phyloP scores from a whole-genome alignment of 2,797 vertebrate genomes.

The Craterocephalus amniculus region DNA sequence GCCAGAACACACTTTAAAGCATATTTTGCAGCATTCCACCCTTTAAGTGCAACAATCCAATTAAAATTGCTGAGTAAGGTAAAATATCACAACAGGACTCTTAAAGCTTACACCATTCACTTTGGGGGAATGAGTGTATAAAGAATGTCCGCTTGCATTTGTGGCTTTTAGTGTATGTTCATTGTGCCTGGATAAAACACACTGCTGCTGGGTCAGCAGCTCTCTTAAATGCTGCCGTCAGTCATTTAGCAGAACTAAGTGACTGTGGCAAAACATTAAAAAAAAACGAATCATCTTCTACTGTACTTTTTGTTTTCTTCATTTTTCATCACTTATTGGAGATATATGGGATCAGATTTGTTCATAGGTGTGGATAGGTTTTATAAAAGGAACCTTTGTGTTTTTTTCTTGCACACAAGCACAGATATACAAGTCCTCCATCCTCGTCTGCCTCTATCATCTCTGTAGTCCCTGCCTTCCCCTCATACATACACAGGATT shows the following conservation, averaged over 20 bases:
- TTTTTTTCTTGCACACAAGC: constrained; percentile 13
- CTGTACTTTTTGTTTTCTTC: constrained; percentile 26
- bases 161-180: constrained; percentile 44
- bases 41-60: constrained; percentile 1
- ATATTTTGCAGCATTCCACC: constrained; percentile 10
- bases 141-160: constrained; percentile 44
- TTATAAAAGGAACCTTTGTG: constrained; percentile 15
- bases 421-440: constrained; percentile 16
- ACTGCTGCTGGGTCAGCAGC: constrained; percentile 64
- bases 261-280: constrained; percentile 27
- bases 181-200: constrained; percentile 52
- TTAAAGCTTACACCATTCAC: constrained; percentile 25
- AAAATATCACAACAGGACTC: constrained; percentile 25
- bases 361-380: constrained; percentile 4
- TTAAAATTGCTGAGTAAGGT: constrained; percentile 18
- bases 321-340: constrained; percentile 22
- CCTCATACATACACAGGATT: constrained; percentile 64
- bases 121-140: constrained; percentile 25
- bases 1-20: neutral
- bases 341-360: constrained; percentile 5
- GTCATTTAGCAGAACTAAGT: constrained; percentile 54
- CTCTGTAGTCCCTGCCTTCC: constrained; percentile 58
- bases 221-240: constrained; percentile 44
- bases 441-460: constrained; percentile 29
- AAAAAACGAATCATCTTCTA: constrained; percentile 47